Evolutionary conservation across 2,888 invertebrate species (phyloP).

Genomic region (Mystacides longicornis): DNA sequence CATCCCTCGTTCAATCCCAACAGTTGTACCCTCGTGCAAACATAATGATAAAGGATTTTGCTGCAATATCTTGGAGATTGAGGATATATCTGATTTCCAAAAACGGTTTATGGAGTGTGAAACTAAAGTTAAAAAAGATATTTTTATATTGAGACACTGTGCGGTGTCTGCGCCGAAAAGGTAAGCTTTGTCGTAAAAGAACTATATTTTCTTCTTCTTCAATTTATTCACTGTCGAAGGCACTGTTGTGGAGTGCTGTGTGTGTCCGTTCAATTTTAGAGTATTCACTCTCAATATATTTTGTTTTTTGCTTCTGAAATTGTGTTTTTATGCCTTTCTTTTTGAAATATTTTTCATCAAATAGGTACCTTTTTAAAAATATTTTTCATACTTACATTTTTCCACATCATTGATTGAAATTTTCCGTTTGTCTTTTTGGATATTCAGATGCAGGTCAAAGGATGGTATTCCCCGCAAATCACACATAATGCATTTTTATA

Average conservation of each 20-base stretch:
- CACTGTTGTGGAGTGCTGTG: too few relatives aligned
- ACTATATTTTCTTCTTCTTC: too few relatives aligned
- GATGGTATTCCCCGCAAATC: conserved; percentile 19
- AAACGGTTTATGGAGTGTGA: conserved; percentile 13
- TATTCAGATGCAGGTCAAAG: conserved; percentile 17
- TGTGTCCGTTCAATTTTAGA: too few relatives aligned
- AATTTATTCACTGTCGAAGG: too few relatives aligned
- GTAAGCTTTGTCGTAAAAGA: conserved; percentile 9
- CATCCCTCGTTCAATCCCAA: too few relatives aligned
- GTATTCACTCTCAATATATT: too few relatives aligned
- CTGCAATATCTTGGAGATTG: conserved; percentile 7
- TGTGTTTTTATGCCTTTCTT: too few relatives aligned
- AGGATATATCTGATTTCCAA: conserved; percentile 15
- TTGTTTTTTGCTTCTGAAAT: too few relatives aligned
- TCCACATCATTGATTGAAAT: neutral
- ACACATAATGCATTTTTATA: conserved; percentile 17
- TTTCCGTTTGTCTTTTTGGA: neutral
- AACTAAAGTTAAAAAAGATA: conserved; percentile 20
- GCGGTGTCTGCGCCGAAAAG: conserved; percentile 20
- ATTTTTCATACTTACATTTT: too few relatives aligned
- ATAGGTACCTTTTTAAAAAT: too few relatives aligned
- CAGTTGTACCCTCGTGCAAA: conserved; percentile 12
- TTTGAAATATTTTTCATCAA: too few relatives aligned
- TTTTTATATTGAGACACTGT: conserved; percentile 20
- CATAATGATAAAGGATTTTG: conserved; percentile 18